Percentiles rank a stretch among this genome's conserved stretches.
Evolutionary conservation across 1,140 invertebrate species (phyloP).

Genomic region (Hyposmocoma kahamanoa): DNA sequence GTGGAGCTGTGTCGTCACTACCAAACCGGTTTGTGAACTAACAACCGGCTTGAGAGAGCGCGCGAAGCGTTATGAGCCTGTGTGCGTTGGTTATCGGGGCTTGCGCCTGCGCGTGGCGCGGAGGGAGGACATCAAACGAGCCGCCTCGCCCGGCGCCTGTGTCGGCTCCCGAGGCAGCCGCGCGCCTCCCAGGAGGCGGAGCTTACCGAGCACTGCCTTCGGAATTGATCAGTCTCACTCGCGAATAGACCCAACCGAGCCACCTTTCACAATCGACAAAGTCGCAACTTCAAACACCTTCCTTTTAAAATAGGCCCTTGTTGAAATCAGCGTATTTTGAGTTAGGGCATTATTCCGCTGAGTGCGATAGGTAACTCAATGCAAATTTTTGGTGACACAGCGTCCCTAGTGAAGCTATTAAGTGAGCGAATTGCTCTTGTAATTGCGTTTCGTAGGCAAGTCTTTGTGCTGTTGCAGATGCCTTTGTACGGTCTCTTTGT

Average conservation of each 20-base stretch:
- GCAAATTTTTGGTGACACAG: constrained; percentile 66
- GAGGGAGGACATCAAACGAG: constrained; percentile 55
- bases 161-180: constrained; percentile 73
- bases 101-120: constrained; percentile 31
- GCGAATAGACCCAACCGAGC: constrained; percentile 43
- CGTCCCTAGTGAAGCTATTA: constrained; percentile 55
- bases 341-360: constrained; percentile 33
- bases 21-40: constrained; percentile 55
- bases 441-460: constrained; percentile 66
- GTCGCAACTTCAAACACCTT: constrained; percentile 23
- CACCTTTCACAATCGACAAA: constrained; percentile 19
- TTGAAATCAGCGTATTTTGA: constrained; percentile 16
- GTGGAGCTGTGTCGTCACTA: constrained; percentile 35
- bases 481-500: constrained; percentile 43
- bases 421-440: constrained; percentile 53
- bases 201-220: constrained; percentile 60
- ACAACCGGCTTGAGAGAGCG: constrained; percentile 64
- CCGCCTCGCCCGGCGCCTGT: constrained; percentile 52
- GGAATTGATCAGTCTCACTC: constrained; percentile 54
- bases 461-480: constrained; percentile 43
- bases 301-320: constrained; percentile 29
- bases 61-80: constrained; percentile 58
- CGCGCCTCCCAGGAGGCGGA: constrained; percentile 67
- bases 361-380: constrained; percentile 26
- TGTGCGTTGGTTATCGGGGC: constrained; percentile 54